Evolutionary conservation across 2,797 vertebrate genomes (phyloP), one percentile per base, ranked within the genome.

Genomic region (Pampus argenteus): DNA sequence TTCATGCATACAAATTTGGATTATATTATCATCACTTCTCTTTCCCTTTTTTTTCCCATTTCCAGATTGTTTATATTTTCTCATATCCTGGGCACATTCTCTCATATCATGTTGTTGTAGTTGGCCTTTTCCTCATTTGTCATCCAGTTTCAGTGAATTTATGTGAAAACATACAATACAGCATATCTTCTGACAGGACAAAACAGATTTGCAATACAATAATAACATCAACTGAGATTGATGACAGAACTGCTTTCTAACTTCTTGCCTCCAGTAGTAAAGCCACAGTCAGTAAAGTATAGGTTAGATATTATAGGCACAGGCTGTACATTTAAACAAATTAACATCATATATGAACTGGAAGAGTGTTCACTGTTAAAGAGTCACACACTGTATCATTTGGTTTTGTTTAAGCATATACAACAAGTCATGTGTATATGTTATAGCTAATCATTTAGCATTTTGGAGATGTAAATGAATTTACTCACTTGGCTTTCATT

Each of bases 121-220:
- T 13, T 66, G 44, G 49, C 48, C 44, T 60, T 54, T 51, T 49
- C 34, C 54, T 63, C 70, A 81, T 79, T 69, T 74, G 50, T 78
- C 62, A 61, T 76, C 50, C 54, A 57, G 64, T 73, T 69, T 67
- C 51, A 3, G 28, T 60, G 57, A 50, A 74, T 81, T 78, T 73
- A 76, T 72, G 42, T 78, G 59, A 67, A 62, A 82, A 77, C 59
- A 58, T 34, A 51, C 44, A 62, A 44, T 51, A 44, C 0, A 54
- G 66, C 51, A 51, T 55, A 34, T 63, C 26, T 56, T 64, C 57
- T 71, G 63, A 76, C 48, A 72, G 52, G 45, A n/a, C 63, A 51
- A 61, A 85, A 77, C 25, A 60, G 49, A 80, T 79, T 72, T 72
- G 36, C 58, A 73, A 51, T 75, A 50, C 69, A 83, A 71, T 60